phyloP scores from a whole-genome alignment of 2,797 vertebrate genomes.

The Girardinus metallicus region DNA sequence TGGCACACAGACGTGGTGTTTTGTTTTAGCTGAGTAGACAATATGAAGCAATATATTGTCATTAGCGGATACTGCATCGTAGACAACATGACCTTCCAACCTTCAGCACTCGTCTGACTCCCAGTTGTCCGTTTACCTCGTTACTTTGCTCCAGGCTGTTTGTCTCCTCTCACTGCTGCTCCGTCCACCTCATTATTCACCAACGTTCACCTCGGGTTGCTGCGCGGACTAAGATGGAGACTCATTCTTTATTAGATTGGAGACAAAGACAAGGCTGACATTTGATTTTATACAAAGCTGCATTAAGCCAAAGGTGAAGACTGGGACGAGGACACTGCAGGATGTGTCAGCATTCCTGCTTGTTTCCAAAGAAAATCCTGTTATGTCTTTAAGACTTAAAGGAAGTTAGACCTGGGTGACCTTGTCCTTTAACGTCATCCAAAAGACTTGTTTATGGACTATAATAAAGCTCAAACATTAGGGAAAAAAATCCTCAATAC shows the following conservation, averaged over 20 bases:
- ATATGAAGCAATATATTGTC: conserved; percentile 72
- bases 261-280: conserved; percentile 23
- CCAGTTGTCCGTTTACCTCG: conserved; percentile 61
- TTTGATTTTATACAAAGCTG: conserved; percentile 15
- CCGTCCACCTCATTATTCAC: conserved; percentile 46
- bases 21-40: conserved; percentile 71
- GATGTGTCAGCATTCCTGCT: neutral
- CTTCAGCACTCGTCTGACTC: conserved; percentile 66
- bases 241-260: conserved; percentile 31
- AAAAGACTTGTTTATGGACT: neutral
- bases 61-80: conserved; percentile 72
- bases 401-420: neutral
- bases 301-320: conserved; percentile 5
- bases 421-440: neutral
- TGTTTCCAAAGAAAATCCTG: conserved; percentile 8
- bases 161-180: conserved; percentile 29
- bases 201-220: conserved; percentile 22
- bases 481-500: neutral
- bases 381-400: neutral
- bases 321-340: neutral
- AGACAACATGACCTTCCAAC: conserved; percentile 71
- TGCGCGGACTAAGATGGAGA: conserved; percentile 19
- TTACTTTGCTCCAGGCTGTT: conserved; percentile 51
- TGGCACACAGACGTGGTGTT: conserved; percentile 68
- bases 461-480: neutral